These are phyloP conservation scores for Micrastur ruficollis DNA, from an alignment of 2,797 vertebrate species.

Conservation along the genomic window DNA sequence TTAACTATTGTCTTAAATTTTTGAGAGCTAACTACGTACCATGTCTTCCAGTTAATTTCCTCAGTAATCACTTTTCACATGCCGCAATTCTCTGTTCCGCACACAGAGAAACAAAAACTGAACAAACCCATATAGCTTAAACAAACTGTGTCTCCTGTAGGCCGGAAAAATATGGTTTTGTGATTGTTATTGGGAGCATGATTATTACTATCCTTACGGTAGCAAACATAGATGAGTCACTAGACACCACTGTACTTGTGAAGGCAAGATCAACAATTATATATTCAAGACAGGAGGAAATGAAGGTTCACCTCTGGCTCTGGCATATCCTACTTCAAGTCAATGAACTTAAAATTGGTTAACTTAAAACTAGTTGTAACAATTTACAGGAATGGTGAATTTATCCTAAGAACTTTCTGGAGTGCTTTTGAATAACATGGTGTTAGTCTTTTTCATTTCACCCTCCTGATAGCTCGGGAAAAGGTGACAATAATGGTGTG, in stretches of 20 bases:
- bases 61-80: neutral
- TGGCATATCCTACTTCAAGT: neutral
- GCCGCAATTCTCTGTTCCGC: neutral
- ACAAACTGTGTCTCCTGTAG: neutral
- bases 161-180: neutral
- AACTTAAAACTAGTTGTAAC: neutral
- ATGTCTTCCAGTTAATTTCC: neutral
- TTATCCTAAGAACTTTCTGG: neutral
- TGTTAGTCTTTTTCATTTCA: neutral
- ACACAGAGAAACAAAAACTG: neutral
- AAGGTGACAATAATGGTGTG: neutral
- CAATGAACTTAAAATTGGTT: neutral
- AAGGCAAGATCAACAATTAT: neutral
- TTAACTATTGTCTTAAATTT: neutral
- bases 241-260: neutral
- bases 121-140: neutral
- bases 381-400: neutral
- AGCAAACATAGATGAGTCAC: neutral
- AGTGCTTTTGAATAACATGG: neutral
- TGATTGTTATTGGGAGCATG: neutral
- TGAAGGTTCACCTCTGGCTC: neutral
- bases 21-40: neutral
- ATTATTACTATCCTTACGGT: neutral
- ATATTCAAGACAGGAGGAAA: neutral
- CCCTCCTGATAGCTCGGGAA: neutral